phyloP scores from a whole-genome alignment of 2,888 invertebrate genomes.

The Lycophotia porphyrea region DNA sequence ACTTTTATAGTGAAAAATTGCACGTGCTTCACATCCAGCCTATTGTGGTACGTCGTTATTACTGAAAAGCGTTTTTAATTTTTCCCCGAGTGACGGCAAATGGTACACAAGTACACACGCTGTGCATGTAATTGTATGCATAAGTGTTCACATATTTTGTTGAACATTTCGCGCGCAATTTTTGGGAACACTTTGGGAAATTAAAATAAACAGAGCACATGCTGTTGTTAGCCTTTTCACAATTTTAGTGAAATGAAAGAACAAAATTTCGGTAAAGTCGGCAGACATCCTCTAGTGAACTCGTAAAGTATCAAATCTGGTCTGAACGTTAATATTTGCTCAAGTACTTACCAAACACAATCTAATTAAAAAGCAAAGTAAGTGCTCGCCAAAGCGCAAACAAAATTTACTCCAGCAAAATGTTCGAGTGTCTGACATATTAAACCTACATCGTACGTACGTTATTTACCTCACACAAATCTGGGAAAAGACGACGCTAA shows the following conservation, averaged over 20 bases:
- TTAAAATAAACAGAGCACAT: constrained; percentile 54
- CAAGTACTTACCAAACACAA: constrained; percentile 26
- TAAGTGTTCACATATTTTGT: constrained; percentile 45
- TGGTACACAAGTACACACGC: constrained; percentile 35
- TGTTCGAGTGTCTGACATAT: constrained; percentile 47
- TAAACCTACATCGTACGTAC: constrained; percentile 52
- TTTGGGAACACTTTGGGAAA: constrained; percentile 50
- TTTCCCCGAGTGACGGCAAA: constrained; percentile 46
- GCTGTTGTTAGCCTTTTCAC: constrained; percentile 28
- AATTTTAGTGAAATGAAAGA: constrained; percentile 31
- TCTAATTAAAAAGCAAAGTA: constrained; percentile 51
- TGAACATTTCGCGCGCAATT: constrained; percentile 34
- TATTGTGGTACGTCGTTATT: constrained; percentile 57
- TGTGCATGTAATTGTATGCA: constrained; percentile 53
- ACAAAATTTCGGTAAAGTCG: neutral
- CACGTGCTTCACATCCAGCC: constrained; percentile 59
- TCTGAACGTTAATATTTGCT: constrained; percentile 8
- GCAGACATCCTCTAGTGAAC: neutral
- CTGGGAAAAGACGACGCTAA: constrained; percentile 69
- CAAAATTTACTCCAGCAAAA: constrained; percentile 48
- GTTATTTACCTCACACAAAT: constrained; percentile 64
- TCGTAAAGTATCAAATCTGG: neutral
- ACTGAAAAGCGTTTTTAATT: constrained; percentile 60
- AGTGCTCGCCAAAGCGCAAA: constrained; percentile 38
- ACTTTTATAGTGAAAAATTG: constrained; percentile 73